Conservation (phyloP, 2,797 vertebrate species). For the Myotis daubentonii region DNA sequence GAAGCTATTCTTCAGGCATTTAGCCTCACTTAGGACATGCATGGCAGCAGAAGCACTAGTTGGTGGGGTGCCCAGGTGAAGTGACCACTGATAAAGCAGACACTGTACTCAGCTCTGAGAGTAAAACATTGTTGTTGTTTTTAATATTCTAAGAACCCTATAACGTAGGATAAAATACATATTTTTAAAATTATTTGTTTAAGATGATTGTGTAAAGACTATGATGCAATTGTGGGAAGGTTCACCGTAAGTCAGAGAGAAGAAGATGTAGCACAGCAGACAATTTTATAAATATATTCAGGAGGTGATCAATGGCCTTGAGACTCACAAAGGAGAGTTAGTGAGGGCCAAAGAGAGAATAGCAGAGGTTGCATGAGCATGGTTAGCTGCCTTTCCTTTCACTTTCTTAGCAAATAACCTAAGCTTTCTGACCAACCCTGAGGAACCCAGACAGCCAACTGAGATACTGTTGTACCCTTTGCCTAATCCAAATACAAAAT, state of each 20-base stretch:
- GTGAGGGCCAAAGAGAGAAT: neutral
- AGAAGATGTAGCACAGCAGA: neutral
- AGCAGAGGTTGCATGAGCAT: rapidly evolving
- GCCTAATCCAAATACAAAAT: neutral
- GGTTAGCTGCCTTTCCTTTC: neutral
- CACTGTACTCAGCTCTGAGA: neutral
- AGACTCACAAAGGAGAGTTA: neutral
- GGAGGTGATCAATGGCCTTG: neutral
- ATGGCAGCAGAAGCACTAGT: neutral
- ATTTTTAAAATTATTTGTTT: neutral
- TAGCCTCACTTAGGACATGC: neutral
- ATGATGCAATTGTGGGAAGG: neutral
- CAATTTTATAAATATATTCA: neutral
- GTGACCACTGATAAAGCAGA: neutral
- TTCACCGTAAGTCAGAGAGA: neutral
- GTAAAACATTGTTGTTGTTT: neutral
- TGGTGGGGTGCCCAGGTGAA: neutral
- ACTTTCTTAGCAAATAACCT: neutral
- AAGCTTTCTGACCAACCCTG: neutral
- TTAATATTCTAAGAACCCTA: neutral
- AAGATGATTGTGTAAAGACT: neutral
- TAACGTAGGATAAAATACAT: neutral
- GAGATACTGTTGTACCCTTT: neutral
- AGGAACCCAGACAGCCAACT: neutral
- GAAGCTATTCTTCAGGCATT: neutral